Evolutionary conservation across 2,888 invertebrate genomes (phyloP), one percentile per base, ranked within the genome.

Genomic region (Pandemis corylana): DNA sequence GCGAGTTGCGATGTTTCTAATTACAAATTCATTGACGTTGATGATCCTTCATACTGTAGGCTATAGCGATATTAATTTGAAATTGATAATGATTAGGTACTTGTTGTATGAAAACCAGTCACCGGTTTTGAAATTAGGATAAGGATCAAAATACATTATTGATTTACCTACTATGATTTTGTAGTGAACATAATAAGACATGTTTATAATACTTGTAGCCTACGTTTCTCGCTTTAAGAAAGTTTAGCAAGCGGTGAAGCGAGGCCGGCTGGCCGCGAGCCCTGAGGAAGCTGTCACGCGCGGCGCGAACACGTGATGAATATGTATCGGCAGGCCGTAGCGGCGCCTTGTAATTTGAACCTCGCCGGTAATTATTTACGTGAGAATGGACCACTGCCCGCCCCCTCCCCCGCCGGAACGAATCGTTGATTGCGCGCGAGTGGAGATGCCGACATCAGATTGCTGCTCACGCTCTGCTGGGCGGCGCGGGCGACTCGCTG

Each of bases 281-380:
- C 87, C 90, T 89, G 88, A 93, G 91, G 92, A 92, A 94, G 93
- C 92, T 93, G 93, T 93, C 92, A 92, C 90, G 92, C 90, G 90
- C 91, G 88, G 90, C 86, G 90, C 88, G 89, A 92, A 90, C 92
- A 93, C 84, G 90, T 91, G 93, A 93, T 92, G 93, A 90, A 92
- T 91, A 92, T 89, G 89, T 91, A 93, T 92, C 92, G 92, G 92
- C 90, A 89, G 90, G 87, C 89, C 79, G 84, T 82, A 81, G 87
- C 92, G 92, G 92, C 93, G 91, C 92, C 94, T 93, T 93, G 93
- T 94, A 94, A 94, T 94, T 92, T 93, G 92, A 93, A 84, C 88
- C 88, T 90, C 88, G 90, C 91, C 91, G 90, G 92, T 93, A 93
- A 94, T 93, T 94, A 93, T 94, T 93, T 93, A 94, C 93, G 93